Base-by-base conservation (phyloP, 2,888 invertebrate genomes). In the Prostheceraeus crozeri region DNA sequence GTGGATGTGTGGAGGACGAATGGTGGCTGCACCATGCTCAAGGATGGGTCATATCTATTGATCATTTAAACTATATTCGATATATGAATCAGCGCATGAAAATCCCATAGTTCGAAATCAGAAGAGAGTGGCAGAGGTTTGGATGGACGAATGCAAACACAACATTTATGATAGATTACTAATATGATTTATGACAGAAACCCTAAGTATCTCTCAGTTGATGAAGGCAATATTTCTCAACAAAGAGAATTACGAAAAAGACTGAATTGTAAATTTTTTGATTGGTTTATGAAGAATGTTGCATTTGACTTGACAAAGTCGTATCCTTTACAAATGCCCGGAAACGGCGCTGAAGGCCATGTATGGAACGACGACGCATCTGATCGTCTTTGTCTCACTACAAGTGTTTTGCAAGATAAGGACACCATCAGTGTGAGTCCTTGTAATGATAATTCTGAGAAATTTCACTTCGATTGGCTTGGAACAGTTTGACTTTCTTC, bases 111-210 rank as follows among this genome's bases (percentile, higher is more conserved):
- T 28, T n/a, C 23, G 19, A 46, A 46, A 46, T 16, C 48, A 46
- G 10, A 46, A 46, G 27, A 3, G 48, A 23, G 91, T 93, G 0
- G 91, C 91, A 57, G 89, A 89, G 69, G 93, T 94, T 1, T 96
- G 94, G 94, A 93, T 96, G 93, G 94, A 96, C 72, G 93, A 94
- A 69, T 96, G 89, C 74, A 87, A 87, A 1, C 81, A 90, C 66
- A 84, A 83, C 71, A 74, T 96, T 57, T 94, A 93, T 77, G 77
- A 79, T 63, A 81, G 89, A 0, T 80, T 86, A 28, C 86, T 90
- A 0, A 84, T 85, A 70, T 86, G 87, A n/a, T 11, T n/a, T 33
- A 11, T 33, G 10, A 33, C 33, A 10, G 89, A 0, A 80, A 86
- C 28, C 86, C 90, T 0, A 84, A 85, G 62, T 86, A 87, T 63